Evolutionary conservation across 2,113 vertebrate genomes (phyloP).

Genomic region (Proteles cristata): DNA sequence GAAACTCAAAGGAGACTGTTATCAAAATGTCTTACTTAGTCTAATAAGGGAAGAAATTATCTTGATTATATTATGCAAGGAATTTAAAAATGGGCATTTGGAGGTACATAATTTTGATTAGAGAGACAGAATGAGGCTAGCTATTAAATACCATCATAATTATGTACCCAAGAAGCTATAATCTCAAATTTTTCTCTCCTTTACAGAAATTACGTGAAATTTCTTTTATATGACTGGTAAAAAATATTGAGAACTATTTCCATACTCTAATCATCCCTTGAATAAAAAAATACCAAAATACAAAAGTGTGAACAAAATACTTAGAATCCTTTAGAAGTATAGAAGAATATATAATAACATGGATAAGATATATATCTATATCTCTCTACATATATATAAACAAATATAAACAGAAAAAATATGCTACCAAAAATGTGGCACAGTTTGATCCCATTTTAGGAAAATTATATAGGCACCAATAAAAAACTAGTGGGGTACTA

Average conservation of each 20-base stretch:
- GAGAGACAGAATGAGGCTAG: constrained; percentile 50
- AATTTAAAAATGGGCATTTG: constrained; percentile 48
- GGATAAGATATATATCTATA: neutral
- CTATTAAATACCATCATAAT: constrained; percentile 60
- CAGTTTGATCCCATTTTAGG: neutral
- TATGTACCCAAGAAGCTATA: constrained; percentile 4
- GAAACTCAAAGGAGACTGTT: constrained; percentile 34
- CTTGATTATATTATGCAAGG: constrained; percentile 53
- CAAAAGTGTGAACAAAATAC: constrained; percentile 5
- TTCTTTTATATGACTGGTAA: constrained; percentile 8
- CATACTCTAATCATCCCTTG: neutral
- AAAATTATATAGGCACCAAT: neutral
- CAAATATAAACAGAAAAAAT: neutral
- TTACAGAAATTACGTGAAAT: constrained; percentile 28
- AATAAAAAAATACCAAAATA: neutral
- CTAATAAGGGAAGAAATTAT: constrained; percentile 57
- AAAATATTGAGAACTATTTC: constrained; percentile 43
- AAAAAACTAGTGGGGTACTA: neutral
- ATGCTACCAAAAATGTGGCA: neutral
- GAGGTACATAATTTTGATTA: constrained; percentile 60
- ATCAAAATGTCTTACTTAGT: constrained; percentile 35
- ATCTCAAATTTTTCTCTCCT: constrained; percentile 31
- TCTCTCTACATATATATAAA: neutral
- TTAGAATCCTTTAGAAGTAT: neutral
- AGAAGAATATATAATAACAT: neutral